phyloP scores from a whole-genome alignment of 2,888 invertebrate genomes.

The Oegoconia quadripuncta region DNA sequence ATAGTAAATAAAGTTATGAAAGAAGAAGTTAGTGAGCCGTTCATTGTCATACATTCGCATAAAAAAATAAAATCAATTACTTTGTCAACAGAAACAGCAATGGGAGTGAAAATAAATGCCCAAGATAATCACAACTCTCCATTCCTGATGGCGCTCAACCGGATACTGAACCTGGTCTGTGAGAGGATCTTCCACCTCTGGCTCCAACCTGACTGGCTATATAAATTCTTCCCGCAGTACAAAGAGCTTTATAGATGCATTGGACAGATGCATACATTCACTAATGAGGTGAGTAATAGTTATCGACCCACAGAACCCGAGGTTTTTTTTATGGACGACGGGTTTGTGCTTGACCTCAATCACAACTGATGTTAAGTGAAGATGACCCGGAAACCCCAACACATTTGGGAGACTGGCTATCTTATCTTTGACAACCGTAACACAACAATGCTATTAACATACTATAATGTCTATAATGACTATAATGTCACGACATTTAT shows the following conservation, averaged over 20 bases:
- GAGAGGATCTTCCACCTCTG: conserved; percentile 65
- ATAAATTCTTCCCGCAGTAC: conserved; percentile 70
- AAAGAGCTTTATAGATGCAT: conserved; percentile 70
- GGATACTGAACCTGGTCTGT: conserved; percentile 43
- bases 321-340: too few species aligned
- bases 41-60: too few species aligned
- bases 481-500: too few species aligned
- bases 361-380: too few species aligned
- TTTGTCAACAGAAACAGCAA: conserved; percentile 56
- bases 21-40: neutral
- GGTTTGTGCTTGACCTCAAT: too few species aligned
- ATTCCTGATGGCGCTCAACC: conserved; percentile 47
- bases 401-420: too few species aligned
- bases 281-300: conserved; percentile 58
- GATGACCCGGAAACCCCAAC: too few species aligned
- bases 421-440: too few species aligned
- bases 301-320: too few species aligned
- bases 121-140: conserved; percentile 48
- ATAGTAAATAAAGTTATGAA: neutral
- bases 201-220: conserved; percentile 76
- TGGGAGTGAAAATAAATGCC: conserved; percentile 61
- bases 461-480: too few species aligned
- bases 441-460: too few species aligned
- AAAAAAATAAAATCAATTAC: too few species aligned
- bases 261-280: conserved; percentile 79